Conservation (phyloP, 2,113 vertebrate species). For the Elgaria multicarinata region DNA sequence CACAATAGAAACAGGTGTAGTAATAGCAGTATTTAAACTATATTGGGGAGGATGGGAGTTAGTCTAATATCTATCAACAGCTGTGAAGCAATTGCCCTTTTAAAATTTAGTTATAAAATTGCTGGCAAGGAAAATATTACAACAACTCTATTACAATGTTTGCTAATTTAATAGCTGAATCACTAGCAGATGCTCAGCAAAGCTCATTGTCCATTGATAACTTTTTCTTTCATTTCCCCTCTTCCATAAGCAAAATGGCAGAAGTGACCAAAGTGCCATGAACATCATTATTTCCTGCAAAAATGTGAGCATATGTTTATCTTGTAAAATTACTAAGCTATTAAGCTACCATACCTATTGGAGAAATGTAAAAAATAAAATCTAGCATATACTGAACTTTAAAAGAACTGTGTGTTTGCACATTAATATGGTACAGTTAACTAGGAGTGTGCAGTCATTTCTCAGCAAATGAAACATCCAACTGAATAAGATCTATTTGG, state of each 20-base stretch:
- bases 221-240: conserved; percentile 1
- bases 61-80: conserved; percentile 62
- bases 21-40: conserved; percentile 51
- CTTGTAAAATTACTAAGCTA: background rate
- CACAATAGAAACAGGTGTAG: conserved; percentile 59
- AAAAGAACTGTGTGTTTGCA: conserved; percentile 16
- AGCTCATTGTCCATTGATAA: conserved; percentile 21
- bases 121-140: conserved; percentile 48
- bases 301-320: background rate
- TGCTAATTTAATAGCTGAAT: conserved; percentile 51
- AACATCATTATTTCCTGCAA: background rate
- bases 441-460: background rate
- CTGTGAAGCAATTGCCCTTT: conserved; percentile 67
- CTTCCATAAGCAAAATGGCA: background rate
- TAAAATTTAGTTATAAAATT: conserved; percentile 65
- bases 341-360: background rate
- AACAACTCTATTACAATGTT: conserved; percentile 27
- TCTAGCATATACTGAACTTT: conserved; percentile 2
- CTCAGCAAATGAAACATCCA: background rate
- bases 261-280: conserved; percentile 25
- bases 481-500: background rate
- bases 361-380: background rate
- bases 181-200: conserved; percentile 32
- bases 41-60: conserved; percentile 37
- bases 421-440: background rate